Base-by-base conservation (phyloP, 2,888 invertebrate species). In the Agriopis leucophaearia region DNA sequence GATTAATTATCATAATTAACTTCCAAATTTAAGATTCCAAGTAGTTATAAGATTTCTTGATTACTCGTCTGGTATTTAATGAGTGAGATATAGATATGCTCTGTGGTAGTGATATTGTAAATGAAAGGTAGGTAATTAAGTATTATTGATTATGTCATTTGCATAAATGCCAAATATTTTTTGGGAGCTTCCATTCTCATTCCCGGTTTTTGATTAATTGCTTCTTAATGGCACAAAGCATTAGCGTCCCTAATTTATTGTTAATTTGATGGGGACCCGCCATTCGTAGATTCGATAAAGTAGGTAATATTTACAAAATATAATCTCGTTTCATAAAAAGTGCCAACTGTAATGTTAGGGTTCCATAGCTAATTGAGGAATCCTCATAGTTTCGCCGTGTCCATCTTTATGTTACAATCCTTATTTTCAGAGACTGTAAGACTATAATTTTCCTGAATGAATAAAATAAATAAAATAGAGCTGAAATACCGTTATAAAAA, bases 121-220 rank as follows among this genome's bases (percentile, higher is more conserved):
- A 16, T 16, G 40, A 55, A 55, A 55, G 18, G 40, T 5, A 40
- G 18, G 48, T 48, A 18, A 9, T 9, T 42, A 13, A 58, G 50
- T 48, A 44, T 54, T 74, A 78, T 82, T 71, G 64, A 74, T 75
- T 62, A 65, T 60, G 68, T 71, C 60, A 78, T 78, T 76, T 69
- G 65, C 69, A 70, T 70, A 71, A 79, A 80, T 80, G 78, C 75
- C 74, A 63, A 72, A 81, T 81, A 81, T 80, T 87, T 44, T 86
- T 84, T 36, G 58, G 81, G 78, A 78, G 77, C 78, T 80, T 80
- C 78, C 80, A 82, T 82, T 81, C 78, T 5, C 72, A 73, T 74
- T 78, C 82, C 78, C 78, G 75, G 77, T 83, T 82, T 88, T 88
- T 93, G 91, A 93, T 92, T 92, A 93, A 92, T 93, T 88, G 85